phyloP scores from a whole-genome alignment of 1,140 invertebrate genomes.

The Heterodera schachtii region DNA sequence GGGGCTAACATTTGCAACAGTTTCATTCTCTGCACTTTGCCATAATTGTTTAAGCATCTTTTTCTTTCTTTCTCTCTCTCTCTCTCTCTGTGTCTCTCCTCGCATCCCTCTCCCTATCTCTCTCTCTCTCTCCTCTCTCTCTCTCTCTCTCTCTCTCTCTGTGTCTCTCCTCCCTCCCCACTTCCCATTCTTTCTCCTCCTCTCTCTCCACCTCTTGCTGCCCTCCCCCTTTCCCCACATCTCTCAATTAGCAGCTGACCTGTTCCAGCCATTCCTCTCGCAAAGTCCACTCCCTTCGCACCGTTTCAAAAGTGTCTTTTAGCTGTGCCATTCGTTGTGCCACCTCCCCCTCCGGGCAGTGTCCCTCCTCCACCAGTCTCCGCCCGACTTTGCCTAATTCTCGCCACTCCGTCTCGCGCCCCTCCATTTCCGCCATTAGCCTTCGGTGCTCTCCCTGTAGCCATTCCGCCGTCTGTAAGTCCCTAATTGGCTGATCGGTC shows the following conservation, averaged over 20 bases:
- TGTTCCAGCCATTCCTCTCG: conserved; percentile 89
- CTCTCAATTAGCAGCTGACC: conserved; percentile 66
- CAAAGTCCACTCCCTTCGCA: conserved; percentile 83
- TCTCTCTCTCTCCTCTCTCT: no score
- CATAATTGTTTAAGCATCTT: no score
- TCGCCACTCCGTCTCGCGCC: conserved; percentile 82
- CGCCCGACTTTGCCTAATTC: conserved; percentile 79
- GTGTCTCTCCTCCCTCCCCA: no score
- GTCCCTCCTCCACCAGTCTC: conserved; percentile 79
- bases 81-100: no score
- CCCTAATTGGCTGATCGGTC: conserved; percentile 80
- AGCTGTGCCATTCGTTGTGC: conserved; percentile 78
- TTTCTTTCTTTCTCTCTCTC: no score
- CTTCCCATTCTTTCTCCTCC: no score
- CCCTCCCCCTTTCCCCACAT: not conserved
- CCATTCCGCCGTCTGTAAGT: conserved; percentile 82
- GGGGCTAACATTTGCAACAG: not conserved
- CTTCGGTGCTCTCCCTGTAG: conserved; percentile 86
- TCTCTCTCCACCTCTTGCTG: no score
- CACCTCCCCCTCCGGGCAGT: conserved; percentile 76
- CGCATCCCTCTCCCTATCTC: no score
- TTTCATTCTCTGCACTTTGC: not conserved
- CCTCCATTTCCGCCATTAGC: conserved; percentile 89
- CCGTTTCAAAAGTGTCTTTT: conserved; percentile 77
- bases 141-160: no score